phyloP scores from a whole-genome alignment of 1,140 invertebrate genomes.

The Lepidurus apus region DNA sequence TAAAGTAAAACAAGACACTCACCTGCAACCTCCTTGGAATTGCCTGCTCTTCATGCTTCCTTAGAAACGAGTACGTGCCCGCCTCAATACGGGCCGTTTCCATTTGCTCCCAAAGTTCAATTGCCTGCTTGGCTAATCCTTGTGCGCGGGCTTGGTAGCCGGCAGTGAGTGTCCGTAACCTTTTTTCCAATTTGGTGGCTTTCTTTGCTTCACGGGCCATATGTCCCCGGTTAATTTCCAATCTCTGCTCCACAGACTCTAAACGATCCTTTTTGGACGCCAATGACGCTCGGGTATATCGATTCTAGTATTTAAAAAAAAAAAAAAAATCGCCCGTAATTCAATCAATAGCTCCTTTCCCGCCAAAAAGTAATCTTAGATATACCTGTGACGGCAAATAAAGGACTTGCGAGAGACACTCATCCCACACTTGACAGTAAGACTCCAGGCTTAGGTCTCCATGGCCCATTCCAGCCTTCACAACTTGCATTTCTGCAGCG shows the following conservation, averaged over 20 bases:
- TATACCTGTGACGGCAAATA: conserved; percentile 49
- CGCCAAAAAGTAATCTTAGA: conserved; percentile 51
- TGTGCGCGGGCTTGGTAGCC: conserved; percentile 70
- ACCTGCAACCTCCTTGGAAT: conserved; percentile 5
- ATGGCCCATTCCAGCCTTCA: conserved; percentile 89
- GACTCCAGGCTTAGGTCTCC: conserved; percentile 85
- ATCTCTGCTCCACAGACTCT: conserved; percentile 83
- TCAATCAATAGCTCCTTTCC: background rate
- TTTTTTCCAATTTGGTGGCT: conserved; percentile 96
- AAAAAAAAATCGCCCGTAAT: background rate
- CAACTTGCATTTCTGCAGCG: conserved; percentile 76
- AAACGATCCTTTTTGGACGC: conserved; percentile 93
- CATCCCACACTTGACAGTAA: conserved; percentile 94
- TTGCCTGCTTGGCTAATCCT: conserved; percentile 80
- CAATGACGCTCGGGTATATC: conserved; percentile 84
- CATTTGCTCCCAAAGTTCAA: conserved; percentile 80
- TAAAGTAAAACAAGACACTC: background rate
- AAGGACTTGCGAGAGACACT: conserved; percentile 68
- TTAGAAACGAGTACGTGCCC: conserved; percentile 86
- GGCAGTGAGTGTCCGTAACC: conserved; percentile 86
- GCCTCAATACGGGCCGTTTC: conserved; percentile 83
- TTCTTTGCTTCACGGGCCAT: conserved; percentile 94
- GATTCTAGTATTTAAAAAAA: background rate
- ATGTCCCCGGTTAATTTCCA: conserved; percentile 87
- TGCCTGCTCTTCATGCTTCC: conserved; percentile 67